These are phyloP conservation scores for Thalassoma bifasciatum DNA, from an alignment of 2,113 vertebrate species.

Conservation along the genomic window DNA sequence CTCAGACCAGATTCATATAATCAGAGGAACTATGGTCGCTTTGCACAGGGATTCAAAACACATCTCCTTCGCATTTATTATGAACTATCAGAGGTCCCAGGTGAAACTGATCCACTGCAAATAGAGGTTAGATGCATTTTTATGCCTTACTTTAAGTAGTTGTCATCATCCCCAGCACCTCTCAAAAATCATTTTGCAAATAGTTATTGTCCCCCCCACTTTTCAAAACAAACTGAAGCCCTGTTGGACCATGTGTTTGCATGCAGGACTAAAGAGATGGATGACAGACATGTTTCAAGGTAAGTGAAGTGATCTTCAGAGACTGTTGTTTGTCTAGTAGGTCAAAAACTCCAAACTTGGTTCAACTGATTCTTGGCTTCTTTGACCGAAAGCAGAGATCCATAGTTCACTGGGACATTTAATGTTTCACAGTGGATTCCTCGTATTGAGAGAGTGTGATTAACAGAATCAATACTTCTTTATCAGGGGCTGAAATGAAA, in stretches of 20 bases:
- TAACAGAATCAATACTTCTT: conserved; percentile 70
- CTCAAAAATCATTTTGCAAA: no score
- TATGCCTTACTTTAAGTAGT: no score
- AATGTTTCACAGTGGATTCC: conserved; percentile 60
- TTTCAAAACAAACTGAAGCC: neutral
- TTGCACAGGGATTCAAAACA: no score
- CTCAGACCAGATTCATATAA: no score
- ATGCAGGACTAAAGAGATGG: neutral
- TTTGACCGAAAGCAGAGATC: conserved; percentile 54
- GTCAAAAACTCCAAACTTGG: neutral
- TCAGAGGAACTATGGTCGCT: no score
- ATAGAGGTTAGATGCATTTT: no score
- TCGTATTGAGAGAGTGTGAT: conserved; percentile 62
- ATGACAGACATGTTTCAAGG: neutral
- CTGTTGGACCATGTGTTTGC: neutral
- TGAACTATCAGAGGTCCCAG: no score
- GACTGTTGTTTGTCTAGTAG: neutral
- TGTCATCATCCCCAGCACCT: no score
- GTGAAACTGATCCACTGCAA: no score
- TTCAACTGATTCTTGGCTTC: conserved; percentile 17
- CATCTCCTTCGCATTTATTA: no score
- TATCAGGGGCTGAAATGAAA: conserved; percentile 73
- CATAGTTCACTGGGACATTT: conserved; percentile 54
- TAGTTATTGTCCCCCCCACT: no score
- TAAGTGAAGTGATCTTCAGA: neutral